Conservation (phyloP, 2,113 vertebrate genomes). For the Bos indicus region DNA sequence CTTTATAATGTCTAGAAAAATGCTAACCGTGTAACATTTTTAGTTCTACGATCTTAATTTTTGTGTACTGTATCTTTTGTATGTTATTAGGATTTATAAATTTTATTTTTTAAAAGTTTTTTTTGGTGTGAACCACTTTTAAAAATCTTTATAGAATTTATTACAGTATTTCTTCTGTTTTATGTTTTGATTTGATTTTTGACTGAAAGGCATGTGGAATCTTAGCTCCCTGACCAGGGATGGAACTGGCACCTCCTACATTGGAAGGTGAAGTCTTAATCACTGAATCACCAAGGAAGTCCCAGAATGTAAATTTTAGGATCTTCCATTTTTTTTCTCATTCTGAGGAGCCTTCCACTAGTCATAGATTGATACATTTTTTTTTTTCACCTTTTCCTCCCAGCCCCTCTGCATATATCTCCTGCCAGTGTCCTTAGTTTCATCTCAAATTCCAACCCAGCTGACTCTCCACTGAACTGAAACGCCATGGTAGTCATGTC, state of each 20-base stretch:
- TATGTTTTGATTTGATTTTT: not conserved
- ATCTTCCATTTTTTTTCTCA: not conserved
- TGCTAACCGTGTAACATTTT: not conserved
- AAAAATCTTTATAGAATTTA: not conserved
- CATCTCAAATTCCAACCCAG: not conserved
- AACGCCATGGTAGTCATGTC: not conserved
- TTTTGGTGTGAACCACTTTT: not conserved
- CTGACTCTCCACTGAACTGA: not conserved
- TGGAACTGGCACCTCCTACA: not conserved
- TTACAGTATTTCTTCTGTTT: not conserved
- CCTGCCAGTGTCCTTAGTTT: not conserved
- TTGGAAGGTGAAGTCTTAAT: not conserved
- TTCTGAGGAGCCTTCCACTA: not conserved
- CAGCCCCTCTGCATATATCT: not conserved
- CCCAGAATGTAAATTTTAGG: not conserved
- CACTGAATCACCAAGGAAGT: not conserved
- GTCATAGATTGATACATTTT: not conserved
- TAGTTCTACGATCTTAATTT: not conserved
- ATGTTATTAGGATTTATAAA: not conserved
- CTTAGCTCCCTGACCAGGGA: not conserved
- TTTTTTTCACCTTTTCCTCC: not conserved
- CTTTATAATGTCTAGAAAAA: not conserved
- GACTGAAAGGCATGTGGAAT: not conserved
- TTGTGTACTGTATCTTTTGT: not conserved
- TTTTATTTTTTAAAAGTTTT: not conserved